Evolutionary conservation across 2,113 vertebrate species (phyloP).

Genomic region (Myanophis thanlyinensis): DNA sequence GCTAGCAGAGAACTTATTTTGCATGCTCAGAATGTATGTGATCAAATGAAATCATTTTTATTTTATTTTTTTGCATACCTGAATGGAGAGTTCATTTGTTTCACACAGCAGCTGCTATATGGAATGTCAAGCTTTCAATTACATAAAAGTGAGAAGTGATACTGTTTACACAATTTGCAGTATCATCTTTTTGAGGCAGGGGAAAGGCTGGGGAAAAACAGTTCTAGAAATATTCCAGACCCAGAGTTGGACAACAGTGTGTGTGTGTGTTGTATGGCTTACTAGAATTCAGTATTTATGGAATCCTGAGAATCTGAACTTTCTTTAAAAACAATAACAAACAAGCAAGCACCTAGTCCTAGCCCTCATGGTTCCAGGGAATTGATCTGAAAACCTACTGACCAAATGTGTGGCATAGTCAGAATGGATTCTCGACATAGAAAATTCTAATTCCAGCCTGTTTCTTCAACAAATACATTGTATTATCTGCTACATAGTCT

Average conservation of each 20-base stretch:
- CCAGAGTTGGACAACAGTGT: background rate
- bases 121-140: background rate
- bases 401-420: background rate
- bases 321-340: constrained; percentile 1
- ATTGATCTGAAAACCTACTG: background rate
- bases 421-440: background rate
- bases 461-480: background rate
- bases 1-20: background rate
- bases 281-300: background rate
- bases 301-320: constrained; percentile 20
- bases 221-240: background rate
- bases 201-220: background rate
- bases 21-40: background rate
- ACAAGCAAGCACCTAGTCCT: background rate
- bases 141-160: background rate
- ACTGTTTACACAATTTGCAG: background rate
- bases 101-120: background rate
- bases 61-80: background rate
- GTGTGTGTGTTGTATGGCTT: background rate
- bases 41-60: background rate
- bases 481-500: background rate
- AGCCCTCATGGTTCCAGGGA: background rate
- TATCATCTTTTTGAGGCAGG: background rate
- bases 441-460: background rate
- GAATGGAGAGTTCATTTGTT: background rate